phyloP scores from a whole-genome alignment of 2,888 invertebrate genomes.

The Ophion obscuratus region DNA sequence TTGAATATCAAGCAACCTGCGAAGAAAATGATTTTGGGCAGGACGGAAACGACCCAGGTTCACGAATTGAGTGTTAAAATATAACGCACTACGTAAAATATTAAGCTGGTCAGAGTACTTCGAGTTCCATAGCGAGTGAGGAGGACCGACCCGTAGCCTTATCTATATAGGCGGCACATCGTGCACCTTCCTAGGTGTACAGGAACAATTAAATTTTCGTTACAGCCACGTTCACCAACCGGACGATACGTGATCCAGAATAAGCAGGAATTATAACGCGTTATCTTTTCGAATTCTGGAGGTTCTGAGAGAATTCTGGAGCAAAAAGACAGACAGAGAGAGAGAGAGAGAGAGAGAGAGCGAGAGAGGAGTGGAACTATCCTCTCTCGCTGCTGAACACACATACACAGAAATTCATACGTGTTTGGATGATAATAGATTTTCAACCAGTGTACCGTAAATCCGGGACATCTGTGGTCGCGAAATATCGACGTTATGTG shows the following conservation, averaged over 20 bases:
- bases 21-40: too few species aligned
- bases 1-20: too few species aligned
- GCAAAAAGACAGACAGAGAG: not conserved
- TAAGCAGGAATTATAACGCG: conserved; percentile 63
- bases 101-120: too few species aligned
- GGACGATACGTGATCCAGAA: conserved; percentile 39
- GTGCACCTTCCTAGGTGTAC: not conserved
- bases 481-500: conserved; percentile 60
- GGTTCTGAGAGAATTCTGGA: not conserved
- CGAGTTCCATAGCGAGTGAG: too few species aligned
- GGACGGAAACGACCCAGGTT: too few species aligned
- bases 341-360: too few species aligned
- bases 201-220: not conserved
- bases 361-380: too few species aligned
- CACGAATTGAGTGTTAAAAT: too few species aligned
- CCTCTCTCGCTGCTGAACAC: not conserved
- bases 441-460: conserved; percentile 65
- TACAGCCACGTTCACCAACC: not conserved
- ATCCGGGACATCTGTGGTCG: conserved; percentile 66
- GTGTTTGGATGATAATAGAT: conserved; percentile 65
- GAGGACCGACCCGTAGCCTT: too few species aligned
- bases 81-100: too few species aligned
- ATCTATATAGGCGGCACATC: too few species aligned
- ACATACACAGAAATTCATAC: conserved; percentile 3
- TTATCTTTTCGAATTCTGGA: conserved; percentile 47